Evolutionary conservation across 2,888 invertebrate species (phyloP).

Genomic region (Andricus quercusramuli): DNA sequence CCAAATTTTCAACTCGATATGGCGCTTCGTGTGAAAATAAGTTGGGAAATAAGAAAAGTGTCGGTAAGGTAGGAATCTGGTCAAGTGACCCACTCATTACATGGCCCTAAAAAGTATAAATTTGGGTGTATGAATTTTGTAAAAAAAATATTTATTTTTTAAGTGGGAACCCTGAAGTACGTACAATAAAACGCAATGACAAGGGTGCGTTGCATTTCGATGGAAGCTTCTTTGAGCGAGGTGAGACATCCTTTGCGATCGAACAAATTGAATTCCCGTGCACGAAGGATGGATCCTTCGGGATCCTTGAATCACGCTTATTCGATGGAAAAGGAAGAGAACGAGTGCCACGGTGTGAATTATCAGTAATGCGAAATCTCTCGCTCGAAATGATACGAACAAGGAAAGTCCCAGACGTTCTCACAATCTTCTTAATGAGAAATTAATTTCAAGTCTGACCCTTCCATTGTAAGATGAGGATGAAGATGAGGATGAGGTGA

Average conservation of each 20-base stretch:
- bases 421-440: background rate
- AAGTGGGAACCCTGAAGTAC: no score
- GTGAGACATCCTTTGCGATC: constrained; percentile 35
- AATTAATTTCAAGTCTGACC: constrained; percentile 24
- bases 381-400: constrained; percentile 50
- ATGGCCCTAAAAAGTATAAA: no score
- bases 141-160: no score
- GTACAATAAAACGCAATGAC: constrained; percentile 12
- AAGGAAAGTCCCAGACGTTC: background rate
- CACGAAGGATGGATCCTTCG: constrained; percentile 39
- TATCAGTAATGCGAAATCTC: constrained; percentile 60
- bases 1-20: no score
- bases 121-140: no score
- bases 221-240: constrained; percentile 36
- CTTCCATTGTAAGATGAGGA: constrained; percentile 3
- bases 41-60: no score
- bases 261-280: constrained; percentile 46
- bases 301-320: constrained; percentile 23
- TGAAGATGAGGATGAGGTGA: background rate
- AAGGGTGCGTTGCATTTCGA: constrained; percentile 22
- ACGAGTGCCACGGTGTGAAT: constrained; percentile 62
- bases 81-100: no score
- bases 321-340: constrained; percentile 47
- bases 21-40: no score
- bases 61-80: no score